Conservation (phyloP, 2,113 vertebrate species). For the Campylorhamphus procurvoides region DNA sequence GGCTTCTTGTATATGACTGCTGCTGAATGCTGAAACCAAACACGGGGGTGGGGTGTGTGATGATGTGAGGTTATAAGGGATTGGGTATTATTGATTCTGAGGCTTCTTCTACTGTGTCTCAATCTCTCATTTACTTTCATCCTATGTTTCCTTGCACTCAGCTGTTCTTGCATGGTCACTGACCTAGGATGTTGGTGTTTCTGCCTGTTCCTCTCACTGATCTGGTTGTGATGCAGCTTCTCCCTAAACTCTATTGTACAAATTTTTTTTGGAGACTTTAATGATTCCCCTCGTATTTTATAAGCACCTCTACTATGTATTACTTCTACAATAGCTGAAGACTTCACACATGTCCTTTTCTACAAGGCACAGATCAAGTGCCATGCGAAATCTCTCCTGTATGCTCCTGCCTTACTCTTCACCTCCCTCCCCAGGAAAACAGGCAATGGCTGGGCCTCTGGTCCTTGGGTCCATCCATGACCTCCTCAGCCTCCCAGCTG, state of each 20-base stretch:
- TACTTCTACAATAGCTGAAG: not conserved
- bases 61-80: not conserved
- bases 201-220: not conserved
- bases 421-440: not conserved
- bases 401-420: accelerated
- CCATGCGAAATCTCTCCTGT: not conserved
- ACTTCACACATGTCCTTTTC: not conserved
- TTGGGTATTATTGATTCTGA: not conserved
- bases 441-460: not conserved
- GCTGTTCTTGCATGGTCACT: not conserved
- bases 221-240: not conserved
- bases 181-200: not conserved
- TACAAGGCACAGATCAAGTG: not conserved
- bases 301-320: not conserved
- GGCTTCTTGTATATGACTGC: not conserved
- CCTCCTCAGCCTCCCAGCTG: not conserved
- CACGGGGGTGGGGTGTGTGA: not conserved
- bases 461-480: accelerated
- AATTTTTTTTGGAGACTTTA: not conserved
- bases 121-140: not conserved
- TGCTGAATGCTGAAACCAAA: not conserved
- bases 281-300: not conserved
- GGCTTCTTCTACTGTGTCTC: not conserved
- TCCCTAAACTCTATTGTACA: not conserved
- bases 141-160: not conserved